These are phyloP conservation scores for Plemyria rubiginata DNA, from an alignment of 2,888 invertebrate genomes.

Conservation along the genomic window DNA sequence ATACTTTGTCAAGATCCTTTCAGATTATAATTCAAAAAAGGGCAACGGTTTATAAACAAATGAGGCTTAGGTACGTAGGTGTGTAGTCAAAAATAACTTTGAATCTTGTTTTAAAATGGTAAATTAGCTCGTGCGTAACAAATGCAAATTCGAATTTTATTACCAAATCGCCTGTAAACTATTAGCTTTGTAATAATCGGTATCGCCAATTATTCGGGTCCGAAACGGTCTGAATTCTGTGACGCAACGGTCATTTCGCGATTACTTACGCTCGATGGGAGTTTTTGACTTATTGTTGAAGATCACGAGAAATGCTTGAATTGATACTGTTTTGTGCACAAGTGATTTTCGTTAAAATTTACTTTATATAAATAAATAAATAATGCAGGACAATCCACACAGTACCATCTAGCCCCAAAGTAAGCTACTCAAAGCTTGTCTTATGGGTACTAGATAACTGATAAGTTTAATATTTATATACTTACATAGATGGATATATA, in stretches of 20 bases:
- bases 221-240: constrained; percentile 49
- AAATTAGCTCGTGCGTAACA: constrained; percentile 46
- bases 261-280: constrained; percentile 72
- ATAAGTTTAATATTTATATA: too few species aligned
- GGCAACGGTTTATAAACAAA: too few species aligned
- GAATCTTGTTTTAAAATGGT: neutral
- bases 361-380: too few species aligned
- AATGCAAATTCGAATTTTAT: constrained; percentile 50
- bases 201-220: constrained; percentile 68
- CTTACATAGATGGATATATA: too few species aligned
- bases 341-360: constrained; percentile 1
- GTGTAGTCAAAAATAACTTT: too few species aligned
- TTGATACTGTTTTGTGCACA: constrained; percentile 17
- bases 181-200: constrained; percentile 72
- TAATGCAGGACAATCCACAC: too few species aligned
- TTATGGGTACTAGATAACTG: too few species aligned
- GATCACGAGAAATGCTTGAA: constrained; percentile 59
- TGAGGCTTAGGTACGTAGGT: too few species aligned
- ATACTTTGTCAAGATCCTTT: too few species aligned
- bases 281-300: constrained; percentile 70
- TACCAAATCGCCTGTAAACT: constrained; percentile 68
- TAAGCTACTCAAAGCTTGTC: too few species aligned
- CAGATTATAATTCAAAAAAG: too few species aligned
- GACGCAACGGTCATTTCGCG: constrained; percentile 71
- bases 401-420: too few species aligned